A percentile compares a stretch with the other conserved stretches of the same genome.
Evolutionary conservation across 1,140 invertebrate species (phyloP).

Genomic region (Penaeus indicus): DNA sequence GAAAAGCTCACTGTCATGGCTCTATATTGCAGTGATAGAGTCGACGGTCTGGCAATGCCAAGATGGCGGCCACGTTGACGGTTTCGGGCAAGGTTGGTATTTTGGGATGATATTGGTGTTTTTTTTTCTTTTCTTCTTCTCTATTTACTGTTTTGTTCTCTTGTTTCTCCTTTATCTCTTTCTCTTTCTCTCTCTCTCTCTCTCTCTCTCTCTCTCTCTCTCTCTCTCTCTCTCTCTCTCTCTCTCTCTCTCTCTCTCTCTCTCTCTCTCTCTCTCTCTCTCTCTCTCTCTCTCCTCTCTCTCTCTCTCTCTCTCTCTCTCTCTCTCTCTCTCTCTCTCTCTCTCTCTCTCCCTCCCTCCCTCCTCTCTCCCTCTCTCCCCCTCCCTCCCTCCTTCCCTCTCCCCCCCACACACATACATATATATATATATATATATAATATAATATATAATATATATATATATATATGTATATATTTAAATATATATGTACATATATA

Average conservation of each 20-base stretch:
- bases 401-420: slow-evolving; percentile 2
- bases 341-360: background rate
- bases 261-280: background rate
- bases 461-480: slow-evolving; percentile 20
- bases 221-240: background rate
- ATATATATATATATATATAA: background rate
- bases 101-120: no score
- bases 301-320: background rate
- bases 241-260: background rate
- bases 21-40: no score
- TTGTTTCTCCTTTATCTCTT: background rate
- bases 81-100: background rate
- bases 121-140: slow-evolving; percentile 3
- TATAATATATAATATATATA: no score
- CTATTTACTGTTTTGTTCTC: no score
- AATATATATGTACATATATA: background rate
- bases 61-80: no score
- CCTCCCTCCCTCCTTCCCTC: background rate
- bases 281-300: background rate
- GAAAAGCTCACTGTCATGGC: no score
- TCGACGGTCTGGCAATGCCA: no score
- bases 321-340: background rate
- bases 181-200: background rate
- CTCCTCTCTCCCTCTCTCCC: slow-evolving; percentile 8
- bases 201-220: no score